These are phyloP conservation scores for Aphelocoma coerulescens DNA, from an alignment of 2,113 vertebrate genomes.

Conservation along the genomic window DNA sequence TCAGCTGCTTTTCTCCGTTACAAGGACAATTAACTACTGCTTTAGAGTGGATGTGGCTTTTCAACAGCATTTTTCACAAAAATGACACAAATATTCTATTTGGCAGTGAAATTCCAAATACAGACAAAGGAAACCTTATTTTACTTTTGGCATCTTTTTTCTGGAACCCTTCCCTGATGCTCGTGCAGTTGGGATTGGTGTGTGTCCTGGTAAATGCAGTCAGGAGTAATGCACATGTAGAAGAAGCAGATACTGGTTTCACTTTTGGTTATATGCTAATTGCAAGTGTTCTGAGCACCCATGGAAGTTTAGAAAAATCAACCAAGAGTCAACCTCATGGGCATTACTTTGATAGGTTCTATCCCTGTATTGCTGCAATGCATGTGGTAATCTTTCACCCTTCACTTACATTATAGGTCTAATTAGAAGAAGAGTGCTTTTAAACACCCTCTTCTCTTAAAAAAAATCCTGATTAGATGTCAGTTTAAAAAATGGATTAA, in stretches of 20 bases:
- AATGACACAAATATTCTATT: background rate
- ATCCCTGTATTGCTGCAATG: background rate
- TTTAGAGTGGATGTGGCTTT: background rate
- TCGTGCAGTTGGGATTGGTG: background rate
- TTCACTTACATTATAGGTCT: background rate
- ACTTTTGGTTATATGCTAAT: background rate
- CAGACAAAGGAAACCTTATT: background rate
- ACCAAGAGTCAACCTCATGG: background rate
- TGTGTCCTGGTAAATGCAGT: background rate
- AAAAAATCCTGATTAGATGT: background rate
- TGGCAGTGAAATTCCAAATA: background rate
- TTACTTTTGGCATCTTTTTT: background rate
- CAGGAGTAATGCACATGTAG: fast-evolving
- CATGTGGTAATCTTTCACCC: background rate
- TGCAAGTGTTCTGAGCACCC: background rate
- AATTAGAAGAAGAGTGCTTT: background rate
- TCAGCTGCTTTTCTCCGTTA: background rate
- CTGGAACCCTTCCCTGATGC: background rate
- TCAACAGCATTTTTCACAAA: background rate
- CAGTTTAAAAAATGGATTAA: background rate
- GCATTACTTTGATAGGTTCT: background rate
- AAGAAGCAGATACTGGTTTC: background rate
- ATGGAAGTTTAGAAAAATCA: background rate
- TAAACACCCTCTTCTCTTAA: background rate
- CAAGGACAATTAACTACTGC: background rate